Base-by-base conservation (phyloP, 2,888 invertebrate genomes). In the Patella depressa region DNA sequence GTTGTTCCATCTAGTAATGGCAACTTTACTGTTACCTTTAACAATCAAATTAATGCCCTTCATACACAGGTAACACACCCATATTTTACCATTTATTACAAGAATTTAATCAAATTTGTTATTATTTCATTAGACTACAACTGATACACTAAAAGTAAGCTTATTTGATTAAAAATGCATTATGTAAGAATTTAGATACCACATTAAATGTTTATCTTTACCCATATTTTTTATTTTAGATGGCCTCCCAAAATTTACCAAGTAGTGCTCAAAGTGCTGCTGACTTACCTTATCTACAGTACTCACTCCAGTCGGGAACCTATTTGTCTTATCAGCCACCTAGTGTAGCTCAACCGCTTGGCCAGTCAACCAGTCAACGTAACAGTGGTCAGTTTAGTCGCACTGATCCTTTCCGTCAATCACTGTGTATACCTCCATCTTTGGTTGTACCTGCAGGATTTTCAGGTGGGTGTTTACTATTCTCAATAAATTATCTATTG, bases 1-100 rank as follows among this genome's bases (percentile, higher is more conserved):
- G 86, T 88, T 73, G 89, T 85, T 79, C 95, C 96, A 19, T 94
- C 95, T 83, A 94, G 95, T 24, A 95, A 95, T 80, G 95, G 95
- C 82, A 96, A 95, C 93, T 96, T 98, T 76, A 97, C 98, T 75
- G 95, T 98, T 87, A 96, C 97, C 81, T 97, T 98, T 92, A 93
- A 93, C 86, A 97, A 97, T 92, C 97, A 92, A 82, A 87, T 92
- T 72, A 91, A 91, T 83, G 90, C 91, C 54, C 86, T 92, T 45
- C 91, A 91, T 80, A 90, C 89, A 75, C 91, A 91, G 89, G 91
- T 91, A 83, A 45, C 45, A 45, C 45, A 7, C 45, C 45, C 45
- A 45, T 45, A 45, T 45, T 45, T 45, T 45, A 45, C 9, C 45
- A 45, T 45, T 45, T 45, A 45, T 9, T 45, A 45, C 45, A 45